Conservation (phyloP, 2,888 invertebrate species). For the Pyrrhia umbra region DNA sequence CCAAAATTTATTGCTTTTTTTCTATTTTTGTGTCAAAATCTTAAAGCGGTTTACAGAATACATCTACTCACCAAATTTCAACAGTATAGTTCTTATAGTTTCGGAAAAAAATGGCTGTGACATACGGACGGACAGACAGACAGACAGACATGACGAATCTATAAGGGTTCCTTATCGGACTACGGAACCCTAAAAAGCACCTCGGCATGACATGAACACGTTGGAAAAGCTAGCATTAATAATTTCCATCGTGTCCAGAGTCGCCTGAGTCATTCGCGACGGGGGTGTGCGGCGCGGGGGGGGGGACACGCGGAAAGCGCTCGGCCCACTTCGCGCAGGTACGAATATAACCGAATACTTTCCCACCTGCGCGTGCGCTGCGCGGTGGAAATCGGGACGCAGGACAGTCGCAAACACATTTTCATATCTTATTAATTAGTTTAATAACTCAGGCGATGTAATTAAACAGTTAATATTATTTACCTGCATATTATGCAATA, state of each 20-base stretch:
- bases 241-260: slow-evolving; percentile 68
- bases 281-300: slow-evolving; percentile 39
- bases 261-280: slow-evolving; percentile 73
- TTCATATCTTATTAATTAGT: slow-evolving; percentile 16
- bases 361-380: slow-evolving; percentile 80
- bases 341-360: slow-evolving; percentile 88
- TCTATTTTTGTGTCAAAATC: too few species aligned
- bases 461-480: slow-evolving; percentile 1
- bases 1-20: too few species aligned
- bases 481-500: neutral
- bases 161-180: too few species aligned
- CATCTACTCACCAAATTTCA: too few species aligned
- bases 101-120: too few species aligned
- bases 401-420: slow-evolving; percentile 64
- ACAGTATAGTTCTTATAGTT: too few species aligned
- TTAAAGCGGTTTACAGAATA: too few species aligned
- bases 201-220: slow-evolving; percentile 55
- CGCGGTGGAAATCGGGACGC: slow-evolving; percentile 73
- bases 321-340: slow-evolving; percentile 85
- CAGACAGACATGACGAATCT: too few species aligned
- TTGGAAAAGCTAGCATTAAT: slow-evolving; percentile 62
- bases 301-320: slow-evolving; percentile 78
- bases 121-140: too few species aligned
- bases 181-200: too few species aligned
- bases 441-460: slow-evolving; percentile 1